Conservation (phyloP, 2,797 vertebrate species). For the Champsocephalus gunnari region DNA sequence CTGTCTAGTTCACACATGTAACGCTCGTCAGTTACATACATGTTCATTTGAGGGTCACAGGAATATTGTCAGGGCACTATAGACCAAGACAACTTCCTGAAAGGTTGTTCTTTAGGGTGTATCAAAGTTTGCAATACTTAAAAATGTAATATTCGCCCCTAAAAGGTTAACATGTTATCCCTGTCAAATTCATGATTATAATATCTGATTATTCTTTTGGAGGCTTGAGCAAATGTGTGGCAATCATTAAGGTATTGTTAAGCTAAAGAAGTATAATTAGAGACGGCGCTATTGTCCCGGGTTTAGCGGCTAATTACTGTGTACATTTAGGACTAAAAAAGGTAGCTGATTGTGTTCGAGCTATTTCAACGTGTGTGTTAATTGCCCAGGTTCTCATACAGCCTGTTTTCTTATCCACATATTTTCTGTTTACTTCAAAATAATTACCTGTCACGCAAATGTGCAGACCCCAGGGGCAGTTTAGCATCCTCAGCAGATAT, state of each 20-base stretch:
- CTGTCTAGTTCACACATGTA: slow-evolving; percentile 51
- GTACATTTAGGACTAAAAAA: slow-evolving; percentile 29
- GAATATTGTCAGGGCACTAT: neutral
- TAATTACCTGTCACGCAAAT: slow-evolving; percentile 58
- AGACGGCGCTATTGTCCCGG: slow-evolving; percentile 1
- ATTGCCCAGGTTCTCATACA: neutral
- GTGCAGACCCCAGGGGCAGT: slow-evolving; percentile 50
- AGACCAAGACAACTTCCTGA: neutral
- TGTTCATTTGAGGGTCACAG: slow-evolving; percentile 29
- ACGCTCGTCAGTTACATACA: slow-evolving; percentile 25
- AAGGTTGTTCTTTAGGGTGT: neutral
- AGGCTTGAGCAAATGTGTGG: slow-evolving; percentile 15
- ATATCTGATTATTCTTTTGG: slow-evolving; percentile 44
- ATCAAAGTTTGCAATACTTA: too few relatives aligned
- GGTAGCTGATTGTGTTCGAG: slow-evolving; percentile 35
- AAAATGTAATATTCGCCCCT: slow-evolving; percentile 9
- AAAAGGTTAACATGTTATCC: neutral
- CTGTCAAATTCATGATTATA: slow-evolving; percentile 21
- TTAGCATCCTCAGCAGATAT: slow-evolving; percentile 61
- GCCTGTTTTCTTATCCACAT: too few relatives aligned
- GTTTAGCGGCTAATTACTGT: slow-evolving; percentile 43
- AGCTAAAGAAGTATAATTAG: slow-evolving; percentile 34
- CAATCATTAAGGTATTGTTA: slow-evolving; percentile 70
- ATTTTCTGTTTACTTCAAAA: slow-evolving; percentile 56
- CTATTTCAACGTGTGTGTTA: slow-evolving; percentile 24